Percentiles rank a stretch among this genome's conserved stretches.
Evolutionary conservation across 2,797 vertebrate species (phyloP).

Genomic region (Malacoraja senta): DNA sequence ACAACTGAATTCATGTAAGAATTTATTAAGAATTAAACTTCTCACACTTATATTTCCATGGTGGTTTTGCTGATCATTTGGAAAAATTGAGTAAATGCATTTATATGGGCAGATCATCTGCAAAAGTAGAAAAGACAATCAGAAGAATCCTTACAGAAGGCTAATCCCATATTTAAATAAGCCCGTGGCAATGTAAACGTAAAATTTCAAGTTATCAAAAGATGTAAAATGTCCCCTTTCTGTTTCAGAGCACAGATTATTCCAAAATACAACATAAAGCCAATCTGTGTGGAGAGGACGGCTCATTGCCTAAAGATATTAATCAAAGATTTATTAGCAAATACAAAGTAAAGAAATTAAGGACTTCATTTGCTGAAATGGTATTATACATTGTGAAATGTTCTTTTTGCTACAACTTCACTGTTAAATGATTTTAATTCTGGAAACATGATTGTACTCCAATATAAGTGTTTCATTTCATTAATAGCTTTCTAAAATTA

Average conservation of each 20-base stretch:
- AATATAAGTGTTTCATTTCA: neutral
- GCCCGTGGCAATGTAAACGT: neutral
- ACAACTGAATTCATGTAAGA: no score
- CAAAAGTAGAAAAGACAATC: no score
- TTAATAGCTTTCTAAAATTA: neutral
- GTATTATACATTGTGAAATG: neutral
- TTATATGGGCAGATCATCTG: no score
- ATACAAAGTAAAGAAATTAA: neutral
- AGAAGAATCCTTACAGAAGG: no score
- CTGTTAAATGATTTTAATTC: neutral
- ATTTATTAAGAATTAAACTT: no score
- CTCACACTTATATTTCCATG: no score
- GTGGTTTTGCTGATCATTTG: no score
- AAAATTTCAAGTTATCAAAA: neutral
- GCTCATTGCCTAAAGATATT: neutral
- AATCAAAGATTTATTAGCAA: neutral
- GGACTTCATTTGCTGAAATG: neutral
- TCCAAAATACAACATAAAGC: no score
- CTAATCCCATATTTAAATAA: no score
- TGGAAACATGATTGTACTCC: neutral
- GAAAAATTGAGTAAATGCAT: no score
- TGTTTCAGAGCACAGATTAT: no score
- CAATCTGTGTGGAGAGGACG: no score
- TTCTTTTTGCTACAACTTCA: neutral
- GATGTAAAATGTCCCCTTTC: neutral